These are phyloP conservation scores for Drosophila tsacasi DNA, from an alignment of 1,140 invertebrate species.

Conservation along the genomic window DNA sequence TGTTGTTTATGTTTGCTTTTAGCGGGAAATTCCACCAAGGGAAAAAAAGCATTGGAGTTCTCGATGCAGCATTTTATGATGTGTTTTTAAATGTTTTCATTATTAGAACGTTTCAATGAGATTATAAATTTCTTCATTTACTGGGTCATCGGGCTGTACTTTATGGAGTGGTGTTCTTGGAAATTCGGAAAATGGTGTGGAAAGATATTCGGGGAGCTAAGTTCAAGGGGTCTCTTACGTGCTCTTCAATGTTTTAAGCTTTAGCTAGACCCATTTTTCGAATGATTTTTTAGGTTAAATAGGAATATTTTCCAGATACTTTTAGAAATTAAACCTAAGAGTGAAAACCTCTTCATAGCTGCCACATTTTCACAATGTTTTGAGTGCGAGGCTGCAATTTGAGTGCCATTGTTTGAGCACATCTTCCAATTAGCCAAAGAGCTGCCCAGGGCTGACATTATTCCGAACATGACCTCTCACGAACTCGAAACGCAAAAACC, in stretches of 20 bases:
- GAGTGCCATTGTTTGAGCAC: background rate
- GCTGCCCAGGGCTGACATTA: conserved; percentile 17
- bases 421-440: conserved; percentile 22
- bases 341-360: background rate
- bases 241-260: background rate
- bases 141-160: conserved; percentile 58
- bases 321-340: background rate
- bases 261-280: too few species aligned
- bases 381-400: background rate
- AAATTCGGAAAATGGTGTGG: background rate
- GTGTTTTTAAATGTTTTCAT: conserved; percentile 79
- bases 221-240: conserved; percentile 6
- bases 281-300: background rate
- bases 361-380: background rate
- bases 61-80: conserved; percentile 66
- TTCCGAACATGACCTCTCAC: conserved; percentile 36
- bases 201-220: background rate
- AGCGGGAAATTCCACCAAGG: conserved; percentile 37
- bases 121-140: conserved; percentile 72
- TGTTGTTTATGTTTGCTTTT: conserved; percentile 75
- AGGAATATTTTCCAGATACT: background rate
- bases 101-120: conserved; percentile 72
- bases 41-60: background rate
- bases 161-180: conserved; percentile 12
- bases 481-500: conserved; percentile 33